phyloP scores from a whole-genome alignment of 2,113 vertebrate species.

The Boleophthalmus pectinirostris region DNA sequence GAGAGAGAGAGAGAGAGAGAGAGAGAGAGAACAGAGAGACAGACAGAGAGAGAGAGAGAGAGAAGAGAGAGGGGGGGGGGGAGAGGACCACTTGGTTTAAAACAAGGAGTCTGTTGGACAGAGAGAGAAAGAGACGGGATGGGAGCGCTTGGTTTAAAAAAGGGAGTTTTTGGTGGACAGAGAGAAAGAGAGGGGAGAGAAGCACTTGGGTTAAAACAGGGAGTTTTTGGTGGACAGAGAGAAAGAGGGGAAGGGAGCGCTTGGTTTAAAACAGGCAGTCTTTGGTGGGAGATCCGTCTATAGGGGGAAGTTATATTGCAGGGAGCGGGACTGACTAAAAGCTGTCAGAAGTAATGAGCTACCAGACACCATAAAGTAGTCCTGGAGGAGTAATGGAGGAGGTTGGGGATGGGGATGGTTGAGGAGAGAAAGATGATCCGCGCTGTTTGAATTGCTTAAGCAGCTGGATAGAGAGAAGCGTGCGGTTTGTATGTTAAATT shows the following conservation, averaged over 20 bases:
- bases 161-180: too few species aligned
- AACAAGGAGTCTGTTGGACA: too few species aligned
- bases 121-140: too few species aligned
- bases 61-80: too few species aligned
- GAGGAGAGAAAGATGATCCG: conserved; percentile 68
- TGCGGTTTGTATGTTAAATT: background rate
- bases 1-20: too few species aligned
- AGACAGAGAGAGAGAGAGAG: too few species aligned
- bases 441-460: conserved; percentile 49
- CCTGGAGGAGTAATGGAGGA: conserved; percentile 76
- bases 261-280: conserved; percentile 74
- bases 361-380: conserved; percentile 80
- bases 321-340: conserved; percentile 80
- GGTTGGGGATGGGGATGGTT: conserved; percentile 71
- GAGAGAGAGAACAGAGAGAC: too few species aligned
- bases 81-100: too few species aligned
- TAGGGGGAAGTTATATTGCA: conserved; percentile 73
- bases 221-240: too few species aligned
- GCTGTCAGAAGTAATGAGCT: conserved; percentile 82
- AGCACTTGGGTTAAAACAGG: too few species aligned
- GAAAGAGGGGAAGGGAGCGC: conserved; percentile 55
- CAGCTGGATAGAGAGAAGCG: conserved; percentile 36
- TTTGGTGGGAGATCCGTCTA: conserved; percentile 70
- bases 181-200: too few species aligned
- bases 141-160: too few species aligned